Percentiles rank a stretch among this genome's conserved stretches.
Evolutionary conservation across 2,113 vertebrate genomes (phyloP).

Genomic region (Litocranius walleri): DNA sequence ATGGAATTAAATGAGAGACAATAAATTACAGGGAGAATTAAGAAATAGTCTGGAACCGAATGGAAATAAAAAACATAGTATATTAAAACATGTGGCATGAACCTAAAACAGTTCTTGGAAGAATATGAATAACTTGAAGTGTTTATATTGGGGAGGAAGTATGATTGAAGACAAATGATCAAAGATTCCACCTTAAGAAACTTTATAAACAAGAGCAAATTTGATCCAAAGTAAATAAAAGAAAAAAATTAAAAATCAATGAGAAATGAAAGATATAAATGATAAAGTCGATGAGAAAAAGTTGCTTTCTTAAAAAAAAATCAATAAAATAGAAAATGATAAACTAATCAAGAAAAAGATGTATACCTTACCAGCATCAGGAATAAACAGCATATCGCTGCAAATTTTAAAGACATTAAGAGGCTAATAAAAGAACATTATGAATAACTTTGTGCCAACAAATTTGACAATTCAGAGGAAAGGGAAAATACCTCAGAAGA

Average conservation of each 20-base stretch:
- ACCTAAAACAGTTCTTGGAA: neutral
- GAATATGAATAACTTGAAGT: neutral
- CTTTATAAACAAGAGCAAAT: neutral
- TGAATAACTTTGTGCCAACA: neutral
- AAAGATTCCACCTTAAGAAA: neutral
- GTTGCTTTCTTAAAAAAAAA: neutral
- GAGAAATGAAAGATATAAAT: neutral
- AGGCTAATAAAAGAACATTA: neutral
- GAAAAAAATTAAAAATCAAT: neutral
- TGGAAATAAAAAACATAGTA: neutral
- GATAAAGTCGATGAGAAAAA: neutral
- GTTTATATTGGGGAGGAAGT: neutral
- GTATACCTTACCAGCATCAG: neutral
- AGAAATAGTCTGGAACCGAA: neutral
- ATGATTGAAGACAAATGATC: neutral
- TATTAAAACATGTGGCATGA: neutral
- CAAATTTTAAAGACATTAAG: neutral
- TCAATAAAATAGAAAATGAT: neutral
- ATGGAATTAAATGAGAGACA: neutral
- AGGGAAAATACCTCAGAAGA: neutral
- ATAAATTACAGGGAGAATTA: neutral
- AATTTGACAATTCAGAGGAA: neutral
- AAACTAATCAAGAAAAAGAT: neutral
- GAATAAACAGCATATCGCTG: neutral
- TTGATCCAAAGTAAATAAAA: neutral